phyloP scores from a whole-genome alignment of 2,888 invertebrate species.

The Heliothis peltigera region DNA sequence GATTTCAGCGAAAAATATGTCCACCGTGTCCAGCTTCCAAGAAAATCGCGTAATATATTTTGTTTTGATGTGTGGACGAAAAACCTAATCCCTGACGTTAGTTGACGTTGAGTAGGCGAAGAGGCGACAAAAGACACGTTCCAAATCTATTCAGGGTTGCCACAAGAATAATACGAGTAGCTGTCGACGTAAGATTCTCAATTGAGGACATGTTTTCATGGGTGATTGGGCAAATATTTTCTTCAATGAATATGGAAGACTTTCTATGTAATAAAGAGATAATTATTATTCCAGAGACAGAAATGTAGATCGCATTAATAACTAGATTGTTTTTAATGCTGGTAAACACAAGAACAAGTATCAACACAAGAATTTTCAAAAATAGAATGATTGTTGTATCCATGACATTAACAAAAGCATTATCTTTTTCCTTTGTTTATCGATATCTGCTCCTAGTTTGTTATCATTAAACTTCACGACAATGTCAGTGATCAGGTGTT shows the following conservation, averaged over 20 bases:
- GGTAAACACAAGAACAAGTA: no score
- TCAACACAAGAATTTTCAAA: no score
- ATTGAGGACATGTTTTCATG: background rate
- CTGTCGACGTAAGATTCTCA: conserved; percentile 7
- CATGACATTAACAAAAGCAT: background rate
- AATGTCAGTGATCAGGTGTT: conserved; percentile 57
- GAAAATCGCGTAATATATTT: conserved; percentile 28
- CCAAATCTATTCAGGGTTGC: conserved; percentile 24
- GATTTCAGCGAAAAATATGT: background rate
- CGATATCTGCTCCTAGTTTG: conserved; percentile 30
- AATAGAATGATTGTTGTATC: no score
- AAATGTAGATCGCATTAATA: no score
- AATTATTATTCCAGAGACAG: no score
- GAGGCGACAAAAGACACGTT: conserved; percentile 24
- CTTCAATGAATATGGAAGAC: background rate
- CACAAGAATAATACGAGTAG: conserved; percentile 23
- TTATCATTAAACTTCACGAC: conserved; percentile 58
- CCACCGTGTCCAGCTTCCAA: background rate
- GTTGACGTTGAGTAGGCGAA: conserved; percentile 40
- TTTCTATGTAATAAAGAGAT: no score
- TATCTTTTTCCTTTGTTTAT: conserved; percentile 13
- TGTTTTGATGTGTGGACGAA: conserved; percentile 27
- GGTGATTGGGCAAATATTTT: background rate
- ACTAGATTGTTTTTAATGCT: no score
- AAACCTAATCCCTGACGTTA: conserved; percentile 47